A percentile compares a stretch with the other conserved stretches of the same genome.
Evolutionary conservation across 2,113 vertebrate genomes (phyloP).

Genomic region (Siniperca chuatsi): DNA sequence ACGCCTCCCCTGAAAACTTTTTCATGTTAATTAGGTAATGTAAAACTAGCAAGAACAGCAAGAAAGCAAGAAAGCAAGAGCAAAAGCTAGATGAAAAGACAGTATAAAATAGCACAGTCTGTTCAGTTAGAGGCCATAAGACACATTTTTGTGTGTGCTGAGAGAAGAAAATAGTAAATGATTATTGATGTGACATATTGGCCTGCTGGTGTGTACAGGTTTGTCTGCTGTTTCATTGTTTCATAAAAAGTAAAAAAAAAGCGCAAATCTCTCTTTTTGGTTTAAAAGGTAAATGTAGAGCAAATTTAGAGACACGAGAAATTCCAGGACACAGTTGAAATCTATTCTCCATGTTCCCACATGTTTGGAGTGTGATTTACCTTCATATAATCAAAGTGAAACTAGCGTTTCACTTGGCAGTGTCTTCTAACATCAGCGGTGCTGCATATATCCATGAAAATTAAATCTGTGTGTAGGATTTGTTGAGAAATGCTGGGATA

Average conservation of each 20-base stretch:
- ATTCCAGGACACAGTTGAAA: conserved; percentile 3
- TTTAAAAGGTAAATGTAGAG: not conserved
- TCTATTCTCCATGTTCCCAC: conserved; percentile 1
- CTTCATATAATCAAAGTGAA: conserved; percentile 29
- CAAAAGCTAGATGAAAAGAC: conserved; percentile 7
- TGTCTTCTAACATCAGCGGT: conserved; percentile 9
- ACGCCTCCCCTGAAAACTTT: conserved; percentile 36
- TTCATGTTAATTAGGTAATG: conserved; percentile 61
- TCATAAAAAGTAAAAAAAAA: not conserved
- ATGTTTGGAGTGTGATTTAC: conserved; percentile 13
- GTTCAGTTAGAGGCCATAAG: conserved; percentile 31
- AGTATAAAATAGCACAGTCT: not conserved
- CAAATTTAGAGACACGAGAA: not conserved
- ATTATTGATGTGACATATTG: conserved; percentile 43
- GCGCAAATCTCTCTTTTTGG: not conserved
- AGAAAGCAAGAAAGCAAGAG: conserved; percentile 25
- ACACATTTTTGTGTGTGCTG: conserved; percentile 1
- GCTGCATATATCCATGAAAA: conserved; percentile 39
- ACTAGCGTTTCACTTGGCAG: conserved; percentile 28
- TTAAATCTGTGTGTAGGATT: conserved; percentile 54
- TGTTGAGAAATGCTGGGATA: conserved; percentile 37
- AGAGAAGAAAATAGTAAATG: conserved; percentile 29
- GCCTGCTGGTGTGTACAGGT: not conserved
- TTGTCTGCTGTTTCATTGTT: conserved; percentile 7
- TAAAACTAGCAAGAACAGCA: conserved; percentile 54